Evolutionary conservation across 2,888 invertebrate species (phyloP).

Genomic region (Nomada goodeniana): DNA sequence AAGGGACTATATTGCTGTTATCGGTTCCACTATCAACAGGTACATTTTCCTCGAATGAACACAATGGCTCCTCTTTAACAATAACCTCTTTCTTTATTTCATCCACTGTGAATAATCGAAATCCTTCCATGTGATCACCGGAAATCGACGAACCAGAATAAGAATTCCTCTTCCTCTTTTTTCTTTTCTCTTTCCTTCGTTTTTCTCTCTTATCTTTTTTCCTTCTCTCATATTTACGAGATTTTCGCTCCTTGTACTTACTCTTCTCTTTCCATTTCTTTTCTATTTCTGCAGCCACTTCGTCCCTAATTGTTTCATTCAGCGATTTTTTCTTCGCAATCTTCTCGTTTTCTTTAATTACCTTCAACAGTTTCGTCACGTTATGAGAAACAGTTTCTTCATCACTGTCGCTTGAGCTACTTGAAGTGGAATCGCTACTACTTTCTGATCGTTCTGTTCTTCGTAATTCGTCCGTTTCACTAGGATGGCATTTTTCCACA

Average conservation of each 20-base stretch:
- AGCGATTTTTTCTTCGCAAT: conserved; percentile 77
- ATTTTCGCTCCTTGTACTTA: conserved; percentile 69
- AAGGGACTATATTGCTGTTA: background rate
- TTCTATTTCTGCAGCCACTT: conserved; percentile 81
- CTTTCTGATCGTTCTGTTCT: conserved; percentile 13
- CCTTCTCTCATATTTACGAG: conserved; percentile 65
- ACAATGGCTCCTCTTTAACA: conserved; percentile 50
- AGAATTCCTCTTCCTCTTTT: conserved; percentile 22
- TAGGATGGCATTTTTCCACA: background rate
- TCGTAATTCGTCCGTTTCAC: conserved; percentile 1
- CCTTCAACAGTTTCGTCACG: conserved; percentile 78
- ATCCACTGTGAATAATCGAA: conserved; percentile 74
- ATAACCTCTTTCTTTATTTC: conserved; percentile 64
- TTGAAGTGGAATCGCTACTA: conserved; percentile 39
- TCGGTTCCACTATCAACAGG: background rate
- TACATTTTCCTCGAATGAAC: background rate
- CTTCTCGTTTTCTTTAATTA: conserved; percentile 80
- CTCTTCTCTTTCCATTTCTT: conserved; percentile 76
- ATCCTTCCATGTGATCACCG: conserved; percentile 13
- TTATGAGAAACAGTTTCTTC: conserved; percentile 62
- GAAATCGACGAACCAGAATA: conserved; percentile 17
- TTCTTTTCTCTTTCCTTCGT: conserved; percentile 63
- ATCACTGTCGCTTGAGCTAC: conserved; percentile 36
- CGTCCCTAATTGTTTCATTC: conserved; percentile 80
- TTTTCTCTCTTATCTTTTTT: conserved; percentile 67